Evolutionary conservation across 2,888 invertebrate genomes (phyloP), one percentile per base, ranked within the genome.

Genomic region (Sphaerophoria rueppellii): DNA sequence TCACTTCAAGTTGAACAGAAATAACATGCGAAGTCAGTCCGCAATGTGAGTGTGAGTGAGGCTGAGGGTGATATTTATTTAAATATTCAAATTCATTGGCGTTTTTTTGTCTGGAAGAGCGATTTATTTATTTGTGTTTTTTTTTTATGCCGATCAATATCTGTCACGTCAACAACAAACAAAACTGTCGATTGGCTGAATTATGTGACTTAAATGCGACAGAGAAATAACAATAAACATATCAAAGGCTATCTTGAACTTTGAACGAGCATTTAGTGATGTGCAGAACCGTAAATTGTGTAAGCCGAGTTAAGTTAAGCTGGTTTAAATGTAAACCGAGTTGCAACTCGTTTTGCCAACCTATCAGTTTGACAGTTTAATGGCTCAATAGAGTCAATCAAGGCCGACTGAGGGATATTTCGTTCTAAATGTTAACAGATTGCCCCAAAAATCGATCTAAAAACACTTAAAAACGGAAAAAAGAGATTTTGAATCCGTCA

Each of bases 161-260:
- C 60, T 67, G 76, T 60, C 67, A 72, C 63, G 71, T 81, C 72
- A 16, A 65, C 16, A 65, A 9, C 34, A 63, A 14, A 50, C 16
- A 43, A 43, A 67, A 76, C 48, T 72, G 76, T 72, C 76, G 67
- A 32, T 54, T 54, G 40, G 43, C 12, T 37, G 9, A 60, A 54
- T 61, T 65, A 43, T 57, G 48, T 35, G 61, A 32, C 71, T 43
- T 58, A 37, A 60, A 58, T 52, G 65, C 72, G 52, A 72, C 35
- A 65, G 12, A 74, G 65, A 16, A 58, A 71, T 71, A 57, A 65
- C 63, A 81, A 76, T 72, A 76, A 76, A 76, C 58, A 76, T 24
- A 58, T 40, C 58, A 11, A 11, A 11, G 6, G 14, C 40, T 40
- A 40, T 7, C 6, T 9, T 40, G 40, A 6, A 37, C 7, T 37